Evolutionary conservation across 2,888 invertebrate species (phyloP).

Genomic region (Plagodis dolabraria): DNA sequence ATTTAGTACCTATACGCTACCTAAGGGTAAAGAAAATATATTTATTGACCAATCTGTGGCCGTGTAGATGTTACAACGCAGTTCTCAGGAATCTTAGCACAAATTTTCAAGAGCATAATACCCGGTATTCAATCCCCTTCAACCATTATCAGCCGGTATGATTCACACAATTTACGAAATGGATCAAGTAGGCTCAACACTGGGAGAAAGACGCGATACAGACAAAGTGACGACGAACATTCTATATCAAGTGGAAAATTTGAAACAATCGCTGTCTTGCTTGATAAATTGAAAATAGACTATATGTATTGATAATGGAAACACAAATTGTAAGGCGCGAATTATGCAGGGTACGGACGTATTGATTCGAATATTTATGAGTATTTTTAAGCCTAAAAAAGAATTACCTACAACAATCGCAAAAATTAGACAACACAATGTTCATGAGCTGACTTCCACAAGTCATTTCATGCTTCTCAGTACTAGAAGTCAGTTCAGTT

Average conservation of each 20-base stretch:
- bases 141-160: conserved; percentile 53
- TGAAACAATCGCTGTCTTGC: conserved; percentile 21
- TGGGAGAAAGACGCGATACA: conserved; percentile 40
- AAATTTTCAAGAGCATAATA: conserved; percentile 24
- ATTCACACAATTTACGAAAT: conserved; percentile 55
- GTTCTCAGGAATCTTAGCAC: conserved; percentile 4
- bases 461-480: too few species aligned
- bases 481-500: too few species aligned
- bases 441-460: too few species aligned
- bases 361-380: too few species aligned
- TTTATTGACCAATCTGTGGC: conserved; percentile 1
- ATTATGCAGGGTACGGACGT: too few species aligned
- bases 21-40: too few species aligned
- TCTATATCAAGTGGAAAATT: conserved; percentile 39
- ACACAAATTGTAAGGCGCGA: too few species aligned
- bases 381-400: too few species aligned
- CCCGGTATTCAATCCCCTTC: conserved; percentile 18
- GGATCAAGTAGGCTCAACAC: conserved; percentile 48
- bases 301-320: too few species aligned
- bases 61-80: conserved; percentile 5
- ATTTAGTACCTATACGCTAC: too few species aligned
- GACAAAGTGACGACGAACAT: conserved; percentile 38
- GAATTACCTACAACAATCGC: too few species aligned
- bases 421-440: too few species aligned
- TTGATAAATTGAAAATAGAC: conserved; percentile 23